These are phyloP conservation scores for Tetramorium parvispinum DNA, from an alignment of 1,140 invertebrate species.

Conservation along the genomic window DNA sequence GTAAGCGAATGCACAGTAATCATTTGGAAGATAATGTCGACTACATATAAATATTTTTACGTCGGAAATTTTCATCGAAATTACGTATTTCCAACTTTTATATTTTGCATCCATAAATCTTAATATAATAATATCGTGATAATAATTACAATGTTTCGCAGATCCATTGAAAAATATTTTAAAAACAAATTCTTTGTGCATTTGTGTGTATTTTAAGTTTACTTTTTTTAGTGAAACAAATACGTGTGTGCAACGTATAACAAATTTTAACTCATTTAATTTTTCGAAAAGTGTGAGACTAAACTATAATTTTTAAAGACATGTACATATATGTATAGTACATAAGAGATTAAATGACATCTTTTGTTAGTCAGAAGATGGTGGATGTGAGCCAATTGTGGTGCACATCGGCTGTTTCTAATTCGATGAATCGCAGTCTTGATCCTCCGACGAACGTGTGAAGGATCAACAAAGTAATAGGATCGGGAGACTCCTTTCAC, in stretches of 20 bases:
- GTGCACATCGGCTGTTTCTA: background rate
- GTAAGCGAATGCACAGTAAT: slow-evolving; percentile 39
- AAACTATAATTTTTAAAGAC: background rate
- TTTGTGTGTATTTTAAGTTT: background rate
- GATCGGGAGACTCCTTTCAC: slow-evolving; percentile 51
- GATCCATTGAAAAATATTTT: background rate
- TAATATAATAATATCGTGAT: background rate
- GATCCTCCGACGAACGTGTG: background rate
- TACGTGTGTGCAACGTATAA: background rate
- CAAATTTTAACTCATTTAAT: background rate
- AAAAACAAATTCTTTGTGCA: background rate
- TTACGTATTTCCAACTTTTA: background rate
- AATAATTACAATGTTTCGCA: background rate
- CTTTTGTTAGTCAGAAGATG: background rate
- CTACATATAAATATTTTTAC: background rate
- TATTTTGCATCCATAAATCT: background rate
- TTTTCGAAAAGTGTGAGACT: background rate
- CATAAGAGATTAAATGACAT: background rate
- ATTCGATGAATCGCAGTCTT: slow-evolving; percentile 28
- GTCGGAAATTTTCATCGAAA: background rate
- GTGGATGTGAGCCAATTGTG: slow-evolving; percentile 7
- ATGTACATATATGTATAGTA: background rate
- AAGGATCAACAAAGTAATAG: slow-evolving; percentile 44
- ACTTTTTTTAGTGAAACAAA: background rate
- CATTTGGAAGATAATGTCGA: slow-evolving; percentile 48